Percentiles rank a stretch among this genome's conserved stretches.
These are phyloP conservation scores for Macrobrachium nipponense DNA, from an alignment of 1,140 invertebrate species.

Conservation along the genomic window DNA sequence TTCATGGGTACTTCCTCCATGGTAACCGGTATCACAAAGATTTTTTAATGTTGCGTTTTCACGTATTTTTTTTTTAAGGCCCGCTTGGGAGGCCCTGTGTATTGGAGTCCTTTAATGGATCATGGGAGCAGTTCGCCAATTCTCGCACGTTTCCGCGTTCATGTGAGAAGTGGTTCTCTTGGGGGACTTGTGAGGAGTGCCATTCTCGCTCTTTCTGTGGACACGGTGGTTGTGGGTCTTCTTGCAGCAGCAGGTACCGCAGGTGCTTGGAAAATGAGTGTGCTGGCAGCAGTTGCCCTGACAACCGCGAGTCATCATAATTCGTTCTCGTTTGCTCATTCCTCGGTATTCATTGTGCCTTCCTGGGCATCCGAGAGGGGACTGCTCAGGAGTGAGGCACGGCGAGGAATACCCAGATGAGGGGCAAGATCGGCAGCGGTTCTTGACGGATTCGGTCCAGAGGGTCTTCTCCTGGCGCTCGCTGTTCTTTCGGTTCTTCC, in stretches of 20 bases:
- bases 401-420: conserved; percentile 49
- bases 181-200: too few species aligned
- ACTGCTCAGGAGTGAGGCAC: conserved; percentile 35
- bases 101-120: too few species aligned
- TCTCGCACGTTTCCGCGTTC: too few species aligned
- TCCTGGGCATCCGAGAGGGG: not conserved
- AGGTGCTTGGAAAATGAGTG: not conserved
- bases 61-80: too few species aligned
- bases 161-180: too few species aligned
- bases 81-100: too few species aligned
- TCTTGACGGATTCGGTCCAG: not conserved
- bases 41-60: too few species aligned
- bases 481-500: conserved; percentile 28
- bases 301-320: conserved; percentile 1
- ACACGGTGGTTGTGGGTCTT: too few species aligned
- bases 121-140: too few species aligned
- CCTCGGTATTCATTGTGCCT: conserved; percentile 12
- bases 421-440: conserved; percentile 34
- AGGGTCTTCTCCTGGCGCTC: not conserved
- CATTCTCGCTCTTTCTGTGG: too few species aligned
- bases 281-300: not conserved
- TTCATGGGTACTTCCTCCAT: too few species aligned
- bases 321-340: conserved; percentile 34
- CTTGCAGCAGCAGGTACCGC: not conserved
- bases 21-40: too few species aligned